These are phyloP conservation scores for Eurytemora carolleeae DNA, from an alignment of 1,140 invertebrate species.

Conservation along the genomic window DNA sequence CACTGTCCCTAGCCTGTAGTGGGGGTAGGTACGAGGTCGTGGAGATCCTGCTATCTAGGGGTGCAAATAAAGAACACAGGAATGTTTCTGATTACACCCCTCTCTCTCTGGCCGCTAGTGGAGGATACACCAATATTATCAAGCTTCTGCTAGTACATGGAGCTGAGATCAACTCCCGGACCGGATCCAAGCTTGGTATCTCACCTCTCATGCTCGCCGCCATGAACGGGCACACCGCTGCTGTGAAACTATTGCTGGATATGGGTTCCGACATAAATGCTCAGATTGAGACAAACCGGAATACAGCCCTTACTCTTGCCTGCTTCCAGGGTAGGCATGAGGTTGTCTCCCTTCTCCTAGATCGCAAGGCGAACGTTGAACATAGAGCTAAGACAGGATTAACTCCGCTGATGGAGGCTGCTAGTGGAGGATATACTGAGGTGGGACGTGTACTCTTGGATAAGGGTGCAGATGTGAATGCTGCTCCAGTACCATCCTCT, in stretches of 20 bases:
- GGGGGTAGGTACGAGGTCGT: constrained; percentile 72
- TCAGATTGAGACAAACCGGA: constrained; percentile 97
- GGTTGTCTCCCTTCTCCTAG: constrained; percentile 82
- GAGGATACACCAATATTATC: constrained; percentile 97
- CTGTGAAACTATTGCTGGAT: constrained; percentile 63
- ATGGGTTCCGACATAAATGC: constrained; percentile 99
- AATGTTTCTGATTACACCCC: constrained; percentile 99
- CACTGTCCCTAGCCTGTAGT: constrained; percentile 87
- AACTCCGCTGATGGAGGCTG: constrained; percentile 97
- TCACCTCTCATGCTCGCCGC: constrained; percentile 97
- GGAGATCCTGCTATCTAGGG: constrained; percentile 27
- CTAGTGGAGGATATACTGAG: constrained; percentile 94
- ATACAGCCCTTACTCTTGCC: constrained; percentile 92
- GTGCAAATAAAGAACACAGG: constrained; percentile 93
- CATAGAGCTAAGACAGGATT: constrained; percentile 96
- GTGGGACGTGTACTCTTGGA: constrained; percentile 86
- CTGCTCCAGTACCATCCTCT: constrained; percentile 88
- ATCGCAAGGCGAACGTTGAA: constrained; percentile 94
- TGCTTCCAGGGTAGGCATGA: constrained; percentile 98
- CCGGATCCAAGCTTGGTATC: constrained; percentile 89
- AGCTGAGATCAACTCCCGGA: constrained; percentile 96
- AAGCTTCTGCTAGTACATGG: constrained; percentile 64
- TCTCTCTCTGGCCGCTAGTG: constrained; percentile 84
- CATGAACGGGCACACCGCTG: constrained; percentile 91
- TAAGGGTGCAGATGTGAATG: constrained; percentile 95